phyloP scores from a whole-genome alignment of 2,888 invertebrate genomes.

The Clunio marinus region DNA sequence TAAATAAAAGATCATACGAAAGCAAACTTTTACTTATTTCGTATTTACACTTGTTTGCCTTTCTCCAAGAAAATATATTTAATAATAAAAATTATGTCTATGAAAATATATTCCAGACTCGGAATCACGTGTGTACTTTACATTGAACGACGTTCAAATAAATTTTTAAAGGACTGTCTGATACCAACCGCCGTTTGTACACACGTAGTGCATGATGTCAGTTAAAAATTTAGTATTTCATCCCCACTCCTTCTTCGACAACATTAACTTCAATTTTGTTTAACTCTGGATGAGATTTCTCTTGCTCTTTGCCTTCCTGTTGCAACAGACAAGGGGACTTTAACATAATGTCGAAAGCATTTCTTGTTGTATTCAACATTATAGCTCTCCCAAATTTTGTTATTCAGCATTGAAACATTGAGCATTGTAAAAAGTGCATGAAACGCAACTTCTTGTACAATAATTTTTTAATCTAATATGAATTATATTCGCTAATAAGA shows the following conservation, averaged over 20 bases:
- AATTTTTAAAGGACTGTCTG: conserved; percentile 11
- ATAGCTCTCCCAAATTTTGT: no score
- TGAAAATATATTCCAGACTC: conserved; percentile 12
- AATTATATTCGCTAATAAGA: no score
- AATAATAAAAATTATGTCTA: no score
- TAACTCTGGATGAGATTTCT: background rate
- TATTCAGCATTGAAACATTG: no score
- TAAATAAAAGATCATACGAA: background rate
- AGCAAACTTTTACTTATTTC: no score
- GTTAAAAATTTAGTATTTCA: background rate
- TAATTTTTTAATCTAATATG: no score
- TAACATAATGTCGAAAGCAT: background rate
- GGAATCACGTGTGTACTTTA: conserved; percentile 31
- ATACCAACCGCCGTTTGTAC: conserved; percentile 21
- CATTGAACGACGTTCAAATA: conserved; percentile 33
- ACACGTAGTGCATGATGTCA: conserved; percentile 35
- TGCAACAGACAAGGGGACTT: no score
- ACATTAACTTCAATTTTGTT: background rate
- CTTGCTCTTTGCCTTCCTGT: conserved; percentile 4
- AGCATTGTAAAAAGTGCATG: background rate
- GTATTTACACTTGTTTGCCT: background rate
- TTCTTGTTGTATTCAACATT: no score
- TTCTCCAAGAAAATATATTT: background rate
- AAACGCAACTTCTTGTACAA: background rate
- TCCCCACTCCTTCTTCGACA: conserved; percentile 18